Evolutionary conservation across 2,113 vertebrate genomes (phyloP).

Genomic region (Rhineura floridana): DNA sequence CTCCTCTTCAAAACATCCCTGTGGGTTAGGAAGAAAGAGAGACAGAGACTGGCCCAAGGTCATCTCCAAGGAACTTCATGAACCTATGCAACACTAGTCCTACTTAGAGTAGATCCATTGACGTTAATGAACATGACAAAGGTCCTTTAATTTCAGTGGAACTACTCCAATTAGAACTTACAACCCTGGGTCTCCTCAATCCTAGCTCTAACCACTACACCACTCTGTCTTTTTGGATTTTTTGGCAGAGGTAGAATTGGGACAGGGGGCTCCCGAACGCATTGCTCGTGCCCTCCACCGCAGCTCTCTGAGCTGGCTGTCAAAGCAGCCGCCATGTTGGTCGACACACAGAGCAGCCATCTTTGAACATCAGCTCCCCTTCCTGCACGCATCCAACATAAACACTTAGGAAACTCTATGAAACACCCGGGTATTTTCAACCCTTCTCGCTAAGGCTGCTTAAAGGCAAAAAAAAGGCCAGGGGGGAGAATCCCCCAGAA

Average conservation of each 20-base stretch:
- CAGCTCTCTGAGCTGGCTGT: too few species aligned
- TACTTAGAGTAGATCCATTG: too few species aligned
- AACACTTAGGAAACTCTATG: neutral
- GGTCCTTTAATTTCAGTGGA: too few species aligned
- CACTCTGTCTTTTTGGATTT: too few species aligned
- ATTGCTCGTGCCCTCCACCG: neutral
- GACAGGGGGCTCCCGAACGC: neutral
- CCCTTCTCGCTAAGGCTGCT: neutral
- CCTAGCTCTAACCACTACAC: neutral
- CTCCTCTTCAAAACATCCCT: too few species aligned
- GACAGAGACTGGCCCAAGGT: too few species aligned
- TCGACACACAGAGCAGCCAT: neutral
- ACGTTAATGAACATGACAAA: too few species aligned
- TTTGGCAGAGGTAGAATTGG: neutral
- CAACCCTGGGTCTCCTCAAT: neutral
- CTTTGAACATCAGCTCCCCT: neutral
- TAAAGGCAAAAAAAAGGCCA: neutral
- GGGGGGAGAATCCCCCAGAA: neutral
- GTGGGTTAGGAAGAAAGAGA: too few species aligned
- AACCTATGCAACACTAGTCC: too few species aligned
- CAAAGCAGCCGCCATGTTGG: neutral
- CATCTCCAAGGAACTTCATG: too few species aligned
- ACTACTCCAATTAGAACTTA: too few species aligned
- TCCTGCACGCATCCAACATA: neutral
- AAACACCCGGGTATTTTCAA: neutral